Conservation (phyloP, 2,113 vertebrate species). For the Micromys minutus region DNA sequence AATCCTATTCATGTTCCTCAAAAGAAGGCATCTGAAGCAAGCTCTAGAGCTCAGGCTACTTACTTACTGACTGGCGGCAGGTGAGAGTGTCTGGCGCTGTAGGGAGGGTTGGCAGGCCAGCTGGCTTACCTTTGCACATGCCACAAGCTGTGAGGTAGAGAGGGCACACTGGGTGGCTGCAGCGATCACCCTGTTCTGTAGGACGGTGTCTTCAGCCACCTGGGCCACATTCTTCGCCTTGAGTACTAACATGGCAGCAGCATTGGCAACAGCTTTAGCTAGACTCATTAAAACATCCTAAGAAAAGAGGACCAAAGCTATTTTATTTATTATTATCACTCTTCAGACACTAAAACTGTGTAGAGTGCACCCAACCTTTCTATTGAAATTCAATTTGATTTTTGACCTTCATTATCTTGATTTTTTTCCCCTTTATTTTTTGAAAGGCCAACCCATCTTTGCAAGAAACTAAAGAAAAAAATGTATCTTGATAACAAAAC, state of each 20-base stretch:
- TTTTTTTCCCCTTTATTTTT: background rate
- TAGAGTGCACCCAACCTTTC: background rate
- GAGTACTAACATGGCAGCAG: constrained; percentile 97
- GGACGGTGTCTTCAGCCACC: constrained; percentile 93
- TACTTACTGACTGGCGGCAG: background rate
- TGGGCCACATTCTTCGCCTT: constrained; percentile 99
- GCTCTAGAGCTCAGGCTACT: background rate
- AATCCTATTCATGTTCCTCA: background rate
- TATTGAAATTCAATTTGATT: constrained; percentile 22
- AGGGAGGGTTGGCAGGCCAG: accelerated
- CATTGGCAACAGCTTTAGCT: constrained; percentile 98
- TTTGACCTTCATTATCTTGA: background rate
- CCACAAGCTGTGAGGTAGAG: constrained; percentile 98
- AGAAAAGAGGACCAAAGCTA: constrained; percentile 16
- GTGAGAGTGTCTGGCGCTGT: accelerated
- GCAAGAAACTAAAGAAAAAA: background rate
- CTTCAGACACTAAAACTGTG: background rate
- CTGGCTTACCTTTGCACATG: constrained; percentile 94
- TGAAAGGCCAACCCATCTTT: constrained; percentile 10
- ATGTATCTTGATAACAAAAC: background rate
- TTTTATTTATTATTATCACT: background rate
- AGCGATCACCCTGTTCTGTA: constrained; percentile 98
- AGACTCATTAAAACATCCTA: constrained; percentile 99
- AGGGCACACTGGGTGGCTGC: constrained; percentile 98
- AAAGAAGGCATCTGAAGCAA: background rate